phyloP scores from a whole-genome alignment of 37 sponge, comb jelly and placozoan species.

The Amphimedon queenslandica region DNA sequence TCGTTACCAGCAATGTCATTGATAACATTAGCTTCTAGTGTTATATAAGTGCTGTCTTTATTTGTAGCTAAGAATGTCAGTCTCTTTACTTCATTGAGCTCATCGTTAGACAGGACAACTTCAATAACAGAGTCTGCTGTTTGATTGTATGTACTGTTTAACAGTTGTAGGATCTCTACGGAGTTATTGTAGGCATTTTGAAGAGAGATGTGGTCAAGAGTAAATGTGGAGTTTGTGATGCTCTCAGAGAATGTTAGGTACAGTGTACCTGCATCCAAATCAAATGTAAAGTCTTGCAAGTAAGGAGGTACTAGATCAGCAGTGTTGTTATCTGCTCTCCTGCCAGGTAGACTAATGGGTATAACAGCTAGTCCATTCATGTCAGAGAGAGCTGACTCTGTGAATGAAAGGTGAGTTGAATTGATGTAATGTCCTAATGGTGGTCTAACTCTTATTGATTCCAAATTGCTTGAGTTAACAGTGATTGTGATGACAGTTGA shows the following conservation, averaged over 20 bases:
- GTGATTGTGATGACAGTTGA: conserved; percentile 78
- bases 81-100: conserved; percentile 69
- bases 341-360: conserved; percentile 28
- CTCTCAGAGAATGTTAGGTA: conserved; percentile 74
- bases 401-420: conserved; percentile 50
- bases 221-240: conserved; percentile 40
- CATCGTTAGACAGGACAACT: conserved; percentile 41
- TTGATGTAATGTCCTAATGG: conserved; percentile 63
- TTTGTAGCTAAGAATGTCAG: conserved; percentile 41
- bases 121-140: conserved; percentile 22
- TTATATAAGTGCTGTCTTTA: conserved; percentile 41
- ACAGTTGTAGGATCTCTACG: conserved; percentile 38
- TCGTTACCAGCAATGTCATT: conserved; percentile 84
- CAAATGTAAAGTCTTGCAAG: conserved; percentile 50
- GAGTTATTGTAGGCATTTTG: conserved; percentile 17
- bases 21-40: conserved; percentile 51
- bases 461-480: conserved; percentile 52
- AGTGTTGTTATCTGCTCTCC: conserved; percentile 27
- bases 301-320: conserved; percentile 81
- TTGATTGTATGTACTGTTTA: conserved; percentile 25
- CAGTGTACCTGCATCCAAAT: conserved; percentile 48
- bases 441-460: conserved; percentile 59
- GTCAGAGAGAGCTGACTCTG: conserved; percentile 47
- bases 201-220: conserved; percentile 52
- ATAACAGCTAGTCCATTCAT: conserved; percentile 65